phyloP scores from a whole-genome alignment of 2,113 vertebrate genomes.

The Erythrocercus mccallii region DNA sequence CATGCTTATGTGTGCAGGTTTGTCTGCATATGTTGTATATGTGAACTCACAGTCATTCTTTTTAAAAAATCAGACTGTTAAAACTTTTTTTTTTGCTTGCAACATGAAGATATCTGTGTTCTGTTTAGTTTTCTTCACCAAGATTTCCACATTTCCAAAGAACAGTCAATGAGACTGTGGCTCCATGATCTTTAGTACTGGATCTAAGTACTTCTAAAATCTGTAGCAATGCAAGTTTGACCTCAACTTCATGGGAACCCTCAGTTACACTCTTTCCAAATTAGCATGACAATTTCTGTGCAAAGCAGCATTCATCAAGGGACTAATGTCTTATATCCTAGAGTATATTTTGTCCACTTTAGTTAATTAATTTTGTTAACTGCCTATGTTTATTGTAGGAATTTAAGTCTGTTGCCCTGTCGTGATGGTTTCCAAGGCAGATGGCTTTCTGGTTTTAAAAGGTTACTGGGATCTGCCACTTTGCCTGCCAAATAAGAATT shows the following conservation, averaged over 20 bases:
- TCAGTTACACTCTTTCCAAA: background rate
- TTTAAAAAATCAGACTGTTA: background rate
- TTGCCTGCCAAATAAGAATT: background rate
- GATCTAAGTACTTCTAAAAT: background rate
- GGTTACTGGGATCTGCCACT: background rate
- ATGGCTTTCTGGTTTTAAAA: background rate
- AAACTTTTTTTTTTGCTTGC: background rate
- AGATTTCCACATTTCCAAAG: background rate
- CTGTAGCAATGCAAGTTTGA: background rate
- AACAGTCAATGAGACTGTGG: background rate
- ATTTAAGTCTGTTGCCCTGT: background rate
- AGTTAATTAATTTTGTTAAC: background rate
- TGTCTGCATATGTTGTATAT: background rate
- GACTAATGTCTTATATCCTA: background rate
- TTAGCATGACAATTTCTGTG: background rate
- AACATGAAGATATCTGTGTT: background rate
- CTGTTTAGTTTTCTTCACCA: slow-evolving; percentile 1
- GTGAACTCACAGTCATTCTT: background rate
- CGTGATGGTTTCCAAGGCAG: background rate
- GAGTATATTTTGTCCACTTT: background rate
- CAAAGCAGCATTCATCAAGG: background rate
- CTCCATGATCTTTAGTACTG: background rate
- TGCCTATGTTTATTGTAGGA: background rate
- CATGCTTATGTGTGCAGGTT: background rate
- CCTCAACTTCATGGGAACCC: background rate